Evolutionary conservation across 1,140 invertebrate species (phyloP), one percentile per base, ranked within the genome.

Genomic region (Hesperophylax magnus): DNA sequence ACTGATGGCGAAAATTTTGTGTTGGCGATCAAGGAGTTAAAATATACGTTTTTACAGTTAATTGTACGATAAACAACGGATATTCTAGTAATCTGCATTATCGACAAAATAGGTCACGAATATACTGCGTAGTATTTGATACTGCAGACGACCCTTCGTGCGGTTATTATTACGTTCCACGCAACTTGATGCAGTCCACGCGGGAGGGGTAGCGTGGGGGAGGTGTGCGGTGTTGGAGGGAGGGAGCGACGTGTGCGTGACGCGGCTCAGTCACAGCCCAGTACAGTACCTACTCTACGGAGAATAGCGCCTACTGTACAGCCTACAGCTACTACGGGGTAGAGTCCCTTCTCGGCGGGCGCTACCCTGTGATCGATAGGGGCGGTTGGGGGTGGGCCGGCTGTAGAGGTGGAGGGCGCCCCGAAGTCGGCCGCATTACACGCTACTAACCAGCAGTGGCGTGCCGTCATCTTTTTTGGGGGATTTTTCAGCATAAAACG

Each of bases 331-430:
- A 34, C 34, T 34, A 34, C 8, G 34, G 34, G 34, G 6, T 14
- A 47, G 6, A 47, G 39, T 47, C 39, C 39, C 39, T 47, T 47
- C 39, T 47, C 39, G 39, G 39, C 9, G 6, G 39, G 39, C 39
- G 39, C 39, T 47, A 47, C 39, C 65, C 27, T 22, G 39, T 54
- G 74, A 56, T 58, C 56, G 74, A 60, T 76, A 58, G 74, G 74
- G 11, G 22, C 15, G 39, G 39, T 14, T 1, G 39, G 39, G 39
- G 39, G 39, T 24, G 53, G 74, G 74, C 53, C 52, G 72, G 69
- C 34, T 15, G 69, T 0, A 24, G 58, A 15, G 71, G 53, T 22
- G 74, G 53, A 18, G 53, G 39, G 39, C 56, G 74, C 74, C 24
- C 24, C 11, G 39, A 47, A 47, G 24, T 24, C 53, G 20, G 71